These are phyloP conservation scores for Gallinago jamesoni DNA, from an alignment of 2,113 vertebrate genomes.

Conservation along the genomic window DNA sequence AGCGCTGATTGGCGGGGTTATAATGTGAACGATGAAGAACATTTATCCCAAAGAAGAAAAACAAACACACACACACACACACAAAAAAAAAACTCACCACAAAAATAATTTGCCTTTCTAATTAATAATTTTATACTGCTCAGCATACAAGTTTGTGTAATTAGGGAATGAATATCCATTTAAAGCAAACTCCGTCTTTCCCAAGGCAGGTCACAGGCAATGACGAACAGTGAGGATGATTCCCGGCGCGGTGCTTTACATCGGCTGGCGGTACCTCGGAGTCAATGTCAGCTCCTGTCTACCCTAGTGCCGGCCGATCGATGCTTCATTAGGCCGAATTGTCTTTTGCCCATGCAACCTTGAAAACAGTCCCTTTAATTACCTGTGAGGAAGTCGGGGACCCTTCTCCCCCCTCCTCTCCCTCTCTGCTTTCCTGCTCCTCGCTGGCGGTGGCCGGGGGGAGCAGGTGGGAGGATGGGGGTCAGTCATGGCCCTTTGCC, in stretches of 20 bases:
- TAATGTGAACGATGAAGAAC: conserved; percentile 3
- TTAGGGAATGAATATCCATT: neutral
- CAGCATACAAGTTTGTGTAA: neutral
- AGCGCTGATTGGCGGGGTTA: conserved; percentile 57
- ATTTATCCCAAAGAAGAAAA: neutral
- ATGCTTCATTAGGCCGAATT: conserved; percentile 78
- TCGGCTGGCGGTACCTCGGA: conserved; percentile 44
- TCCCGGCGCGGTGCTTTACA: neutral
- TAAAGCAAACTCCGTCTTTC: neutral
- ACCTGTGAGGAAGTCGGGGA: conserved; percentile 72
- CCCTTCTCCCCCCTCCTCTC: conserved; percentile 3
- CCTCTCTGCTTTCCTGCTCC: neutral
- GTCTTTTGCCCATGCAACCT: conserved; percentile 80
- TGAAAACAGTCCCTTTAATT: conserved; percentile 80
- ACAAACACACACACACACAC: neutral
- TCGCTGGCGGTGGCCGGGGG: neutral
- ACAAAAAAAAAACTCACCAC: neutral
- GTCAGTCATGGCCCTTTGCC: conserved; percentile 62
- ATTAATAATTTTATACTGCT: neutral
- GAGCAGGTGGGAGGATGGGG: conserved; percentile 46
- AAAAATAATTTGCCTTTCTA: neutral
- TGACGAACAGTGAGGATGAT: neutral
- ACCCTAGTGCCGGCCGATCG: conserved; percentile 67
- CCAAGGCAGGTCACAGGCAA: conserved; percentile 6
- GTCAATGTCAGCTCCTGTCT: conserved; percentile 65